A percentile compares a stretch with the other conserved stretches of the same genome.
phyloP scores from a whole-genome alignment of 1,140 invertebrate genomes.

The Ericerus pela region DNA sequence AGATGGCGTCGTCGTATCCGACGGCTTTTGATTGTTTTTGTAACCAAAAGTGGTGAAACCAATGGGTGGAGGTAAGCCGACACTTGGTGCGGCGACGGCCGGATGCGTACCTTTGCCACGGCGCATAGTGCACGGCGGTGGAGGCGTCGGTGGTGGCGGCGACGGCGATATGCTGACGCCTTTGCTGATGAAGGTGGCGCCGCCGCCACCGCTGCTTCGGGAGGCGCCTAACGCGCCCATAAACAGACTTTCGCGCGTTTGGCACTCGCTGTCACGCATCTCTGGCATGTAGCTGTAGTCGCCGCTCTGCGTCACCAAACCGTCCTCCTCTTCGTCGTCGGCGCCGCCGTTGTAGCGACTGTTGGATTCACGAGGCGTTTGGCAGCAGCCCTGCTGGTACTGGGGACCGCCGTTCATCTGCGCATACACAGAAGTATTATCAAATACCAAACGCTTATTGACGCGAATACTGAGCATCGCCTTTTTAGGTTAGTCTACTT shows the following conservation, averaged over 20 bases:
- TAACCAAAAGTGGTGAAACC: constrained; percentile 41
- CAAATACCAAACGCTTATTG: not conserved
- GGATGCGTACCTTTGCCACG: constrained; percentile 23
- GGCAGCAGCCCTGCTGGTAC: not conserved
- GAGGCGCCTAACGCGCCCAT: constrained; percentile 30
- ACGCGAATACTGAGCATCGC: no score
- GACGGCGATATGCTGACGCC: constrained; percentile 22
- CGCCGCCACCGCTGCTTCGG: no score
- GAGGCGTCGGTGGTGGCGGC: constrained; percentile 18
- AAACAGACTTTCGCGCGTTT: constrained; percentile 61
- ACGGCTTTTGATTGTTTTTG: constrained; percentile 32
- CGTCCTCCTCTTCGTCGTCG: constrained; percentile 33
- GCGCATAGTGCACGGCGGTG: constrained; percentile 21
- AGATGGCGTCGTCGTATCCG: constrained; percentile 28
- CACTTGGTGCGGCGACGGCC: constrained; percentile 15
- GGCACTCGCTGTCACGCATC: constrained; percentile 60
- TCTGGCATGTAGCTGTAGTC: constrained; percentile 26
- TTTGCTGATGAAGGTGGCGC: constrained; percentile 17
- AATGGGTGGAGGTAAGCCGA: constrained; percentile 16
- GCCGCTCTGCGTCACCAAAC: constrained; percentile 34
- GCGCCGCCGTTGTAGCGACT: constrained; percentile 33
- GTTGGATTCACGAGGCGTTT: constrained; percentile 21
- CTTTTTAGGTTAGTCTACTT: no score
- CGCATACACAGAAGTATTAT: not conserved
- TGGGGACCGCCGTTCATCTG: constrained; percentile 1